Percentiles rank a stretch among this genome's conserved stretches.
These are phyloP conservation scores for Chelmon rostratus DNA, from an alignment of 2,797 vertebrate genomes.

Conservation along the genomic window DNA sequence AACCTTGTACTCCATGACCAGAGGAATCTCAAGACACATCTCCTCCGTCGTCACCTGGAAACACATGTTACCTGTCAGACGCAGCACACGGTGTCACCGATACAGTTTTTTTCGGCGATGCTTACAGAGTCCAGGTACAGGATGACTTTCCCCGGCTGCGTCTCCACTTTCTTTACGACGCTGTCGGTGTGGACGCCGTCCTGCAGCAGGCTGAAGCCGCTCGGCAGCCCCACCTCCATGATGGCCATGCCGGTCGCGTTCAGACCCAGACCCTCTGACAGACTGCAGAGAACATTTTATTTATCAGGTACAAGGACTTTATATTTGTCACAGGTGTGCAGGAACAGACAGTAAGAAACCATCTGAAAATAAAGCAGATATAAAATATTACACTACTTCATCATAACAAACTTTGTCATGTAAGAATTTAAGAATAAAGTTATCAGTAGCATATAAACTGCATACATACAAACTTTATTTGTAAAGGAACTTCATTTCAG, in stretches of 20 bases:
- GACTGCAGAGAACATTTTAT: constrained; percentile 50
- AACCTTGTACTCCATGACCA: constrained; percentile 87
- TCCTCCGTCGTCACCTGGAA: constrained; percentile 78
- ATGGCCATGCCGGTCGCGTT: constrained; percentile 80
- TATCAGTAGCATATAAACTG: no score
- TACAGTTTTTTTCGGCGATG: rapidly evolving
- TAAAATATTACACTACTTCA: background rate
- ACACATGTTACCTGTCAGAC: background rate
- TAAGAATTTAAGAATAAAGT: background rate
- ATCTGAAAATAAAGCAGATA: background rate
- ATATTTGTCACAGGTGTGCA: background rate
- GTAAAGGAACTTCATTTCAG: background rate
- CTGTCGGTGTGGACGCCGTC: constrained; percentile 22
- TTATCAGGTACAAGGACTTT: no score
- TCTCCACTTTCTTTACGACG: constrained; percentile 74
- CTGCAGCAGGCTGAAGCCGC: constrained; percentile 67
- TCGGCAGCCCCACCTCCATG: constrained; percentile 80
- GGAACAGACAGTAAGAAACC: no score
- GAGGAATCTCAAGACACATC: constrained; percentile 86
- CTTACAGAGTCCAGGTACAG: constrained; percentile 83
- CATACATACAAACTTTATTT: background rate
- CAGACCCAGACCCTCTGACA: constrained; percentile 51
- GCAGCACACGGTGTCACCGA: rapidly evolving
- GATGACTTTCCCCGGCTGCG: constrained; percentile 67
- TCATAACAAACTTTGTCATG: no score